Evolutionary conservation across 1,140 invertebrate genomes (phyloP), one percentile per base, ranked within the genome.

Genomic region (Babylonia areolata): DNA sequence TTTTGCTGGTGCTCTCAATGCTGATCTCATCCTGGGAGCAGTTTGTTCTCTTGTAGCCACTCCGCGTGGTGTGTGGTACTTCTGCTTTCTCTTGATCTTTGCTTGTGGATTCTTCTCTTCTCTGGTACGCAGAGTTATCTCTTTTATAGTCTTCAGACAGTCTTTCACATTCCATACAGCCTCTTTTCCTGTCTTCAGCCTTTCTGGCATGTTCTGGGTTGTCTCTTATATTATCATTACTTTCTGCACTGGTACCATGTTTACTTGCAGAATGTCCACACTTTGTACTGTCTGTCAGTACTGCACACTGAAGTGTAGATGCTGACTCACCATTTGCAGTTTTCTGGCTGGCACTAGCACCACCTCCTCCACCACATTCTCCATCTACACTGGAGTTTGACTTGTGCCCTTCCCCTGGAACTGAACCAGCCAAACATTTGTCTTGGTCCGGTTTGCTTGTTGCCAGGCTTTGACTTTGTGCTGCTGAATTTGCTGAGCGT

Each of bases 121-220:
- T 17, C 23, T 23, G 1, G 79, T 42, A 39, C 40, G 17, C 23
- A 23, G 51, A 37, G 73, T 51, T 58, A 11, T 77, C 28, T 42
- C 6, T 37, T 46, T 75, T 11, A 37, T 51, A 40, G 12, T 78
- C 37, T 58, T 85, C 58, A 51, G n/a, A 33, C 39, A 28, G 9
- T 39, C 28, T 71, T 71, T 75, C 46, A 69, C 51, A 46, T 54
- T 73, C 79, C 69, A 17, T 75, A 77, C 46, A 23, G 85, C 88
- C 84, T 80, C 46, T 87, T 77, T 89, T 82, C 51, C 82, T 73
- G 46, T 71, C 71, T 85, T 87, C 85, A 46, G 64, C 80, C 42
- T 87, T 88, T 69, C 86, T 88, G 31, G 6, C 0, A 64, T 11
- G 28, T 64, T n/a, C 58, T 64, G 28, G 20, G 6, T 23, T 64